A percentile compares a stretch with the other conserved stretches of the same genome.
Conservation (phyloP, 2,113 vertebrate genomes). For the Sapajus apella region DNA sequence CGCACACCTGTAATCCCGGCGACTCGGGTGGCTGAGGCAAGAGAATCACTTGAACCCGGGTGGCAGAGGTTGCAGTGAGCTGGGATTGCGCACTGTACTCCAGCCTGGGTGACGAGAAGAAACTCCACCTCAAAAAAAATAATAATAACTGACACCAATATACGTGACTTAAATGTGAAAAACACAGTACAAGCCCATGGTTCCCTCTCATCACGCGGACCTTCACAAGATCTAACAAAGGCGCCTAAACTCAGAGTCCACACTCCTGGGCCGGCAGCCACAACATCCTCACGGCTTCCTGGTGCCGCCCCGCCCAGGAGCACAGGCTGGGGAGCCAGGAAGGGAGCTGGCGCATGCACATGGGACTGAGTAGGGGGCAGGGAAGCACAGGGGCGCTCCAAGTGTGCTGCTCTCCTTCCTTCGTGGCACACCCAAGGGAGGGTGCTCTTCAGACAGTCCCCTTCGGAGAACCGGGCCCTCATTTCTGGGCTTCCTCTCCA, state of each 20-base stretch:
- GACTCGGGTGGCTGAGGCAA: no score
- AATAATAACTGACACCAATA: background rate
- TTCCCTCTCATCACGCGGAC: background rate
- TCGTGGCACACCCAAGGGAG: fast-evolving
- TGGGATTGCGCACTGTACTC: no score
- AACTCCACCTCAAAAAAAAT: no score
- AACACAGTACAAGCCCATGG: background rate
- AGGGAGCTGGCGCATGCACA: fast-evolving
- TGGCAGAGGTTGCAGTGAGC: no score
- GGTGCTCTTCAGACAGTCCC: fast-evolving
- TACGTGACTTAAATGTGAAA: fast-evolving
- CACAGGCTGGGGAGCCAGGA: fast-evolving
- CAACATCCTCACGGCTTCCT: fast-evolving
- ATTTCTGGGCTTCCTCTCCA: fast-evolving
- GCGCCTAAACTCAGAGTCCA: fast-evolving
- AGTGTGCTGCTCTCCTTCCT: fast-evolving
- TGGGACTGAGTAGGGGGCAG: fast-evolving
- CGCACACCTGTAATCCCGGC: no score
- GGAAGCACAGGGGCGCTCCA: fast-evolving
- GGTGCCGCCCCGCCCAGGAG: fast-evolving
- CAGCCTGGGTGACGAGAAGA: no score
- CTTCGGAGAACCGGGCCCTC: fast-evolving
- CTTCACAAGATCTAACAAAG: fast-evolving
- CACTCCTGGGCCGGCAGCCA: fast-evolving
- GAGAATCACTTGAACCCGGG: no score